A percentile compares a stretch with the other conserved stretches of the same genome.
These are phyloP conservation scores for Intellagama lesueurii DNA, from an alignment of 2,797 vertebrate genomes.

Conservation along the genomic window DNA sequence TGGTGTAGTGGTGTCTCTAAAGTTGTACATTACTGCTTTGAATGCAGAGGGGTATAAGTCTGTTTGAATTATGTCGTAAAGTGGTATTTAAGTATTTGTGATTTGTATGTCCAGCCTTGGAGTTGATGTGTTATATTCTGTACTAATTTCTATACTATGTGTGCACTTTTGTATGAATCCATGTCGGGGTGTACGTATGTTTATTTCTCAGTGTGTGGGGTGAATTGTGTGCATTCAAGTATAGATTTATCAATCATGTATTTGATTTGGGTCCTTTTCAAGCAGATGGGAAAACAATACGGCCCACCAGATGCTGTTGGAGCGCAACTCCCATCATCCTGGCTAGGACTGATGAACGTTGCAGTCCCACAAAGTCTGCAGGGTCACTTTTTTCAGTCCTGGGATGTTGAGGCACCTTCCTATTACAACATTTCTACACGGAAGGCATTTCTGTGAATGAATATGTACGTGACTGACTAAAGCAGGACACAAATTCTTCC, in stretches of 20 bases:
- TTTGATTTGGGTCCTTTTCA: not conserved
- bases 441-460: not conserved
- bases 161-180: not conserved
- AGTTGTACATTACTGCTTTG: not conserved
- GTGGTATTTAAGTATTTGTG: conserved; percentile 7
- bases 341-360: not conserved
- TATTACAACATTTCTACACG: not conserved
- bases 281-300: not conserved
- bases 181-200: not conserved
- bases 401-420: not conserved
- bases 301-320: not conserved
- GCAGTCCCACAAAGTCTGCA: not conserved
- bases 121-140: conserved; percentile 1
- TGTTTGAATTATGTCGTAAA: conserved; percentile 16
- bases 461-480: not conserved
- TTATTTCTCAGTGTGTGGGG: not conserved
- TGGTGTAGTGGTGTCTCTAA: not conserved
- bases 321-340: not conserved
- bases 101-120: not conserved
- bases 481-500: not conserved
- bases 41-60: conserved; percentile 1
- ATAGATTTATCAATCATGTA: not conserved
- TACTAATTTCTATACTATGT: not conserved
- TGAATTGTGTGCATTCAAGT: not conserved
- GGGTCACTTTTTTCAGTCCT: not conserved